Conservation (phyloP, 2,113 vertebrate genomes). For the Carassius carassius region DNA sequence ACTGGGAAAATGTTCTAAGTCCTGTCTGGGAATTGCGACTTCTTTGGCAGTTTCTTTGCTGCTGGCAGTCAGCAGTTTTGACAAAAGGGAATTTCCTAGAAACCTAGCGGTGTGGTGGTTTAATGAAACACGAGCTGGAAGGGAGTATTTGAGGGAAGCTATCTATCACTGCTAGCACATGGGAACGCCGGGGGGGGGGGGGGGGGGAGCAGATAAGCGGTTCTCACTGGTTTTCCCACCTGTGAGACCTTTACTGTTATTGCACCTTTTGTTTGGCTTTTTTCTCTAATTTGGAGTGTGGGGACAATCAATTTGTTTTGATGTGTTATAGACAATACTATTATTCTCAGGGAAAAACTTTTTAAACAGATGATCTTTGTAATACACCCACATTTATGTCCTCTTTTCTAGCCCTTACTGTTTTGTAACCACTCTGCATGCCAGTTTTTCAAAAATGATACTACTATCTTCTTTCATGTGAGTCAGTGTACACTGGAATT, state of each 20-base stretch:
- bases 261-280: neutral
- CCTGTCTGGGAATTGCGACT: no score
- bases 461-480: neutral
- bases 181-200: conserved; percentile 30
- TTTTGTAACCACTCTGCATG: neutral
- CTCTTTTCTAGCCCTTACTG: neutral
- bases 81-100: no score
- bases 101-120: no score
- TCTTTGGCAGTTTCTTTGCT: no score
- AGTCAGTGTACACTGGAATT: neutral
- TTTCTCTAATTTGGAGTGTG: neutral
- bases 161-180: conserved; percentile 16
- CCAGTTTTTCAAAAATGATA: neutral
- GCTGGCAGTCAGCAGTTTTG: no score
- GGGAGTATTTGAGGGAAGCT: conserved; percentile 26
- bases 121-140: neutral
- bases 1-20: no score
- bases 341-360: neutral
- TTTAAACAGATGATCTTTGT: neutral
- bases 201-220: conserved; percentile 32
- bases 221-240: conserved; percentile 2
- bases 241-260: conserved; percentile 13
- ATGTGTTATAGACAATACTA: no score
- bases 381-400: neutral
- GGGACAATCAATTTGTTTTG: neutral